Evolutionary conservation across 2,888 invertebrate species (phyloP), one percentile per base, ranked within the genome.

Genomic region (Polydrusus pterygomalis): DNA sequence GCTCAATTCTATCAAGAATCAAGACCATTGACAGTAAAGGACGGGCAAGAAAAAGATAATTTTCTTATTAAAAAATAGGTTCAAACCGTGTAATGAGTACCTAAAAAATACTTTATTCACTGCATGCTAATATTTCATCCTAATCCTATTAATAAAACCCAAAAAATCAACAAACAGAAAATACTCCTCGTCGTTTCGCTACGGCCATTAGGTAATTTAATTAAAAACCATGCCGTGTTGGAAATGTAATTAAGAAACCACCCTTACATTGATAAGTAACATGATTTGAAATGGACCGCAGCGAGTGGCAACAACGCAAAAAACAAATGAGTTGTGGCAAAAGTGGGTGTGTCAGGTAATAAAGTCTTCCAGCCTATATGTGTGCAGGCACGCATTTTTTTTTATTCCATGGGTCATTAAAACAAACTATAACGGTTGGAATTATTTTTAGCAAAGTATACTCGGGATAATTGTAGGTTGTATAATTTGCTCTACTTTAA

Each of bases 271-370:
- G 79, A 77, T 80, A 77, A 79, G 75, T 67, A 47, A 51, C n/a
- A 78, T 78, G 69, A 78, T 78, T 78, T 74, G 72, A 77, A 78
- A 78, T 75, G 80, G 70, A 72, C 70, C 74, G 71, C 77, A 62
- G 62, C 63, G 71, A 75, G 65, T 76, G 62, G 77, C 60, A 70
- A 40, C 75, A 45, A 67, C 45, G 70, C 47, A 79, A 78, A 84
- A 84, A 83, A 81, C 82, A 84, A 84, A 84, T 84, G 83, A 84
- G 84, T 82, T 83, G 82, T 82, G 80, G 81, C 81, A 80, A 79
- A 80, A 83, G 81, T 84, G 82, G 84, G 84, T 82, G 84, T 82
- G 83, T 75, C 81, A 79, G 74, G 81, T 79, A 80, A 82, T 84
- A 84, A 84, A 84, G 79, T 79, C 75, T 75, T 79, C 78, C 79